Conservation (phyloP, 1,140 invertebrate genomes). For the Telenomus remus region DNA sequence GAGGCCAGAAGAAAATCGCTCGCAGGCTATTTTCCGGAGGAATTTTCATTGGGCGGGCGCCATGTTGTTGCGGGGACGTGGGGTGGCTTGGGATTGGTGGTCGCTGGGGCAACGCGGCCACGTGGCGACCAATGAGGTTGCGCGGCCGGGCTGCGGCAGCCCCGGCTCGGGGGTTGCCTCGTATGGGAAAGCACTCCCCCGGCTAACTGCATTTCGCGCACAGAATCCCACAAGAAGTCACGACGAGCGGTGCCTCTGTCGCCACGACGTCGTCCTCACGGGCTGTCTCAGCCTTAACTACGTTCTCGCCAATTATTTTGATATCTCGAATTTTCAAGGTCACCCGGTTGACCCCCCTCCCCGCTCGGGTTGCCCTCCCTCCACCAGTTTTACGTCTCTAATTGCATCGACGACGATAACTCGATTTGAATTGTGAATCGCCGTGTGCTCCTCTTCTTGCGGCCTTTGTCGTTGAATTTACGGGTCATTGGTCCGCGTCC, state of each 20-base stretch:
- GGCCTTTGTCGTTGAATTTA: slow-evolving; percentile 29
- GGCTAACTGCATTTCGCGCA: slow-evolving; percentile 75
- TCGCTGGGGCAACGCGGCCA: slow-evolving; percentile 65
- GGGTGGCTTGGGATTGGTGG: slow-evolving; percentile 63
- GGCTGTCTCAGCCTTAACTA: slow-evolving; percentile 51
- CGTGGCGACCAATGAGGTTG: slow-evolving; percentile 60
- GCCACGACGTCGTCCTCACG: slow-evolving; percentile 43
- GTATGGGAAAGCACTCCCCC: slow-evolving; percentile 53
- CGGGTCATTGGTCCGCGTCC: slow-evolving; percentile 49
- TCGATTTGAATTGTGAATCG: slow-evolving; percentile 70
- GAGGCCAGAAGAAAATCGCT: slow-evolving; percentile 70
- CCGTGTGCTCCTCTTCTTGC: slow-evolving; percentile 32
- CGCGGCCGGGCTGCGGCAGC: slow-evolving; percentile 12
- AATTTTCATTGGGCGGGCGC: slow-evolving; percentile 73
- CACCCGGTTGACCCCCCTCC: slow-evolving; percentile 32
- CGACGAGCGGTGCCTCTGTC: slow-evolving; percentile 67
- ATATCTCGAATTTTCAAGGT: slow-evolving; percentile 70
- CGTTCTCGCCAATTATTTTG: slow-evolving; percentile 66
- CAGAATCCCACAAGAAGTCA: slow-evolving; percentile 75
- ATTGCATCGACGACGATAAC: slow-evolving; percentile 70
- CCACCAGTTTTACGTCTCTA: slow-evolving; percentile 49
- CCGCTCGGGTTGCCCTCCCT: slow-evolving; percentile 22
- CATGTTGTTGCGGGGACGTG: slow-evolving; percentile 62
- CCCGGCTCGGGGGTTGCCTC: slow-evolving; percentile 40
- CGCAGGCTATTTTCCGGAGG: slow-evolving; percentile 73